Percentiles rank a stretch among this genome's conserved stretches.
Evolutionary conservation across 2,797 vertebrate genomes (phyloP).

Genomic region (Tenualosa ilisha): DNA sequence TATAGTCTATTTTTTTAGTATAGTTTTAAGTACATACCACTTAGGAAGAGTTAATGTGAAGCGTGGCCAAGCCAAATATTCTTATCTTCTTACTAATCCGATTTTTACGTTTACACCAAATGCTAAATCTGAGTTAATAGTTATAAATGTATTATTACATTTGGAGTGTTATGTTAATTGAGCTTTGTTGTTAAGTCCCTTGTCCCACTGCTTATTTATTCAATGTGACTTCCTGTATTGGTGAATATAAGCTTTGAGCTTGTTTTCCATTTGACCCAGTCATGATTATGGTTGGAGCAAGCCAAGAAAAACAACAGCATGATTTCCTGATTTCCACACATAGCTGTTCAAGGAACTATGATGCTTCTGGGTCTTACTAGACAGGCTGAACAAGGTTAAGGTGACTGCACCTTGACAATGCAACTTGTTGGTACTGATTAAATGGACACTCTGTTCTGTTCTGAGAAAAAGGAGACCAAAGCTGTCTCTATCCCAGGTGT

Average conservation of each 20-base stretch:
- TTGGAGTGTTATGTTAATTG: not conserved
- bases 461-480: not conserved
- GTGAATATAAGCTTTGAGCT: not conserved
- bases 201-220: not conserved
- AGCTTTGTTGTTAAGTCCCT: not conserved
- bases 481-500: not conserved
- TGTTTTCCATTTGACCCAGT: not conserved
- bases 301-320: not conserved
- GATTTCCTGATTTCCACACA: not conserved
- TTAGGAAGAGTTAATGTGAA: not conserved
- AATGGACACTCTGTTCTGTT: not conserved
- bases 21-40: not conserved
- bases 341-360: not conserved
- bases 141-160: not conserved
- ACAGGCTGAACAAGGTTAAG: not conserved
- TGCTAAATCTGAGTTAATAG: not conserved
- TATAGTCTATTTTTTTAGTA: no score
- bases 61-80: not conserved
- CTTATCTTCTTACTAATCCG: not conserved
- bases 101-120: not conserved
- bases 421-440: not conserved
- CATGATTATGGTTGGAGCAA: not conserved
- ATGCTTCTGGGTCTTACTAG: not conserved
- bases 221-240: slow-evolving; percentile 4
- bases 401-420: not conserved